Evolutionary conservation across 1,140 invertebrate species (phyloP).

Genomic region (Lineus longissimus): DNA sequence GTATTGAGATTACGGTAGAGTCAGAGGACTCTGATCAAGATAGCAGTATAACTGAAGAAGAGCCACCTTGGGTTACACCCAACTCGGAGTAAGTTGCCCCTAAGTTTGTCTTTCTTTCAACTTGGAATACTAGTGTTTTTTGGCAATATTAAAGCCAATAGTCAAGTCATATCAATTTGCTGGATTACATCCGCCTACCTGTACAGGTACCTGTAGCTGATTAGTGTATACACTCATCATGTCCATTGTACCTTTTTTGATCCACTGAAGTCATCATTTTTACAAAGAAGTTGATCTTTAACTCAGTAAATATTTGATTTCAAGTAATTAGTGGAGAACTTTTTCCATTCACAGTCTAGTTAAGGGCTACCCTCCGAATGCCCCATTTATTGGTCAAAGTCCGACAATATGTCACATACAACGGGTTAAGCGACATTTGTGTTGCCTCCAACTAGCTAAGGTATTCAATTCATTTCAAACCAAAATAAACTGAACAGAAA

Average conservation of each 20-base stretch:
- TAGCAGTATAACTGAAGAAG: conserved; percentile 6
- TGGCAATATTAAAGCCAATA: too few species aligned
- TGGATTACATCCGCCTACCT: too few species aligned
- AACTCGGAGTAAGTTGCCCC: neutral
- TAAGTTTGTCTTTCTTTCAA: neutral
- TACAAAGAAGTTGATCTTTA: too few species aligned
- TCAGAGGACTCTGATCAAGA: conserved; percentile 25
- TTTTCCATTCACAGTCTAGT: conserved; percentile 70
- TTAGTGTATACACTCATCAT: too few species aligned
- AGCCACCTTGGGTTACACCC: neutral
- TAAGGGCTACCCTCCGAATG: conserved; percentile 94
- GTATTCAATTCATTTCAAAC: conserved; percentile 50
- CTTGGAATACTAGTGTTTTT: neutral
- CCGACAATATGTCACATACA: conserved; percentile 93
- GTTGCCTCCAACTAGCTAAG: conserved; percentile 91
- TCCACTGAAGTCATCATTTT: too few species aligned
- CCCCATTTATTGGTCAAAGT: conserved; percentile 95
- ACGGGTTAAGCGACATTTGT: conserved; percentile 92
- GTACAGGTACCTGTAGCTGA: too few species aligned
- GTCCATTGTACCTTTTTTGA: too few species aligned
- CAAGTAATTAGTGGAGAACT: too few species aligned
- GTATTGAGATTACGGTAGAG: conserved; percentile 34
- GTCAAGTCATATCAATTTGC: too few species aligned
- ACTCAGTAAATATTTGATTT: too few species aligned
- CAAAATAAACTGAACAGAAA: too few species aligned